Percentiles rank a stretch among this genome's conserved stretches.
phyloP scores from a whole-genome alignment of 2,113 vertebrate species.

The Cricetomys ansorgei region DNA sequence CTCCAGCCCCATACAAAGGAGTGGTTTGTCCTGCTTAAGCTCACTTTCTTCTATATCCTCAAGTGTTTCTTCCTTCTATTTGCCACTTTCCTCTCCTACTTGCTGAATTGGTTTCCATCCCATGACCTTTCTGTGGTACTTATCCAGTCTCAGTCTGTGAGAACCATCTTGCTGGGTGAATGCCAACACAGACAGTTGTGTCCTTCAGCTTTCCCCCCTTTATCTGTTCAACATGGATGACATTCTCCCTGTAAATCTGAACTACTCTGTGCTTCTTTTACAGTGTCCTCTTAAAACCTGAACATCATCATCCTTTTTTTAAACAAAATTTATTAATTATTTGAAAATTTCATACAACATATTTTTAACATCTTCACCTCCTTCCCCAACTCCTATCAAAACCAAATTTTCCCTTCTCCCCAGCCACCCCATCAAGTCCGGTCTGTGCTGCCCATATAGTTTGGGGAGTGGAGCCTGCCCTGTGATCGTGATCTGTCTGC shows the following conservation, averaged over 20 bases:
- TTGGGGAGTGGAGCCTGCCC: background rate
- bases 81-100: background rate
- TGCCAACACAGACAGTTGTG: background rate
- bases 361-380: background rate
- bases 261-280: background rate
- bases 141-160: background rate
- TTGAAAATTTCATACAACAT: background rate
- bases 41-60: background rate
- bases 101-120: background rate
- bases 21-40: background rate
- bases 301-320: background rate
- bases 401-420: background rate
- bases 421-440: background rate
- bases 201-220: background rate
- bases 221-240: background rate
- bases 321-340: background rate
- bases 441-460: background rate
- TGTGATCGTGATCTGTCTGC: background rate
- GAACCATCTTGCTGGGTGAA: background rate
- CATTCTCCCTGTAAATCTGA: background rate
- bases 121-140: background rate
- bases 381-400: background rate
- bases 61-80: background rate
- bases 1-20: background rate
- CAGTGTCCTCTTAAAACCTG: background rate